phyloP scores from a whole-genome alignment of 2,888 invertebrate species.

The Cepaea hortensis region DNA sequence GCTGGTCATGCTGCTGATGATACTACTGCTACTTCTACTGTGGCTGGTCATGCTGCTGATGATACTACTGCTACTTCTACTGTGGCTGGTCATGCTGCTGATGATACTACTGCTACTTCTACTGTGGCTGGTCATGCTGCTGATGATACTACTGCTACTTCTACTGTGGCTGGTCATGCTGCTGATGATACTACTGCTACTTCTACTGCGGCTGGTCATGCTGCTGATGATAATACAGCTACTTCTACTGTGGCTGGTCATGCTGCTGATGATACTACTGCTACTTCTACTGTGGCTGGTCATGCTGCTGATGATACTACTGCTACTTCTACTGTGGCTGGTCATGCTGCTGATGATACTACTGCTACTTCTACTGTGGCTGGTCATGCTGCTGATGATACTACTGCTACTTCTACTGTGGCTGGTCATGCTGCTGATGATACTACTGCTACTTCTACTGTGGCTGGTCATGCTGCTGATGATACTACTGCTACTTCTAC shows the following conservation, averaged over 20 bases:
- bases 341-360: too few relatives aligned
- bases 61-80: conserved; percentile 67
- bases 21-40: conserved; percentile 69
- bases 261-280: conserved; percentile 54
- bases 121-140: too few relatives aligned
- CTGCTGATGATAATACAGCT: conserved; percentile 56
- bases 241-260: conserved; percentile 56
- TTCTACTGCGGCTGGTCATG: conserved; percentile 52
- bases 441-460: conserved; percentile 69
- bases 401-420: conserved; percentile 70
- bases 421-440: too few relatives aligned
- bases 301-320: conserved; percentile 36
- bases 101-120: conserved; percentile 65
- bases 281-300: conserved; percentile 60
- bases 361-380: conserved; percentile 70
- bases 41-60: too few relatives aligned
- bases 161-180: too few relatives aligned
- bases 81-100: too few relatives aligned
- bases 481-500: conserved; percentile 67
- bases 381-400: too few relatives aligned
- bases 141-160: conserved; percentile 63
- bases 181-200: conserved; percentile 59
- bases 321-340: conserved; percentile 67
- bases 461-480: too few relatives aligned
- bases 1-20: too few relatives aligned